A percentile compares a stretch with the other conserved stretches of the same genome.
These are phyloP conservation scores for Tipula helvola DNA, from an alignment of 2,888 invertebrate species.

Conservation along the genomic window DNA sequence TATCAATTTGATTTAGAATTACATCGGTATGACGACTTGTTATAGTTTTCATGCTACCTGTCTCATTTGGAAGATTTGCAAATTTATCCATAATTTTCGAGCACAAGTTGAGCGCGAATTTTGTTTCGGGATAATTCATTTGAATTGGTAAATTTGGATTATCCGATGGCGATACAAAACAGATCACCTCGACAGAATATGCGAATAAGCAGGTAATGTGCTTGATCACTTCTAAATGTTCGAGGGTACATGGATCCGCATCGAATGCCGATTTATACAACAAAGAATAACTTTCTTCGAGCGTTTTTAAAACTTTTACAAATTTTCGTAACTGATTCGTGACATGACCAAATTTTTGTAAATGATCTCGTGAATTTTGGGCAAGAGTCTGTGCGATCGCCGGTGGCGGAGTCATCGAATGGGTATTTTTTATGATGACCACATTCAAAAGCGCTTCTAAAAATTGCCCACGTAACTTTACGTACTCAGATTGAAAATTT, in stretches of 20 bases:
- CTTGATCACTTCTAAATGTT: slow-evolving; percentile 53
- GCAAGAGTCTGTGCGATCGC: slow-evolving; percentile 79
- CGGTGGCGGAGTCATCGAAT: slow-evolving; percentile 81
- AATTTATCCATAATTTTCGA: slow-evolving; percentile 29
- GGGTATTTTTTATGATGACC: slow-evolving; percentile 37
- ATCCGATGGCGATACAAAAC: slow-evolving; percentile 33
- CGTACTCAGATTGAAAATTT: slow-evolving; percentile 62
- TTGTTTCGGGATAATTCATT: slow-evolving; percentile 33
- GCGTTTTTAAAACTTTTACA: slow-evolving; percentile 54
- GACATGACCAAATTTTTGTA: slow-evolving; percentile 66
- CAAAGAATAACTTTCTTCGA: slow-evolving; percentile 61
- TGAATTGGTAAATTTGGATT: slow-evolving; percentile 29
- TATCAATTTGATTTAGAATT: slow-evolving; percentile 45
- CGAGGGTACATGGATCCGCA: slow-evolving; percentile 66
- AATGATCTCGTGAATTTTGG: slow-evolving; percentile 61
- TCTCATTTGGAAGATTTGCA: slow-evolving; percentile 29
- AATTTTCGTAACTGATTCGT: slow-evolving; percentile 67
- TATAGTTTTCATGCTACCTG: slow-evolving; percentile 29
- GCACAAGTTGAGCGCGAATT: slow-evolving; percentile 26
- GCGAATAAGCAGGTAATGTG: slow-evolving; percentile 32
- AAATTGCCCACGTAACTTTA: slow-evolving; percentile 60
- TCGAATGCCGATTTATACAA: slow-evolving; percentile 76
- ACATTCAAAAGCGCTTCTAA: slow-evolving; percentile 44
- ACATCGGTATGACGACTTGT: slow-evolving; percentile 41
- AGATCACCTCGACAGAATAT: slow-evolving; percentile 32